Evolutionary conservation across 2,888 invertebrate species (phyloP).

Genomic region (Lithosia quadra): DNA sequence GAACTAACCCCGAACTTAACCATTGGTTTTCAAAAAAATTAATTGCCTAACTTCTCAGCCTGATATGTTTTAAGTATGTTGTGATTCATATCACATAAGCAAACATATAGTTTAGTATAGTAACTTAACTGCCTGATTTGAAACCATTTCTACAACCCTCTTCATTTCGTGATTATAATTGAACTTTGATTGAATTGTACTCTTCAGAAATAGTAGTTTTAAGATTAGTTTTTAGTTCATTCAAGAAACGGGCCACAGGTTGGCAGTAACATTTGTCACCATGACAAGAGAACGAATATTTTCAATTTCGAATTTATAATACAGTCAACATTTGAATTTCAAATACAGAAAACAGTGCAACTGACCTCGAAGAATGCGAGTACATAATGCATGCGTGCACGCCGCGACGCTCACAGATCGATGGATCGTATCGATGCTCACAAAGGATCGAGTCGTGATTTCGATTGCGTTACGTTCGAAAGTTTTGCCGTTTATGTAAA

Average conservation of each 20-base stretch:
- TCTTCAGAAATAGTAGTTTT: neutral
- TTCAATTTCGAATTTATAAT: neutral
- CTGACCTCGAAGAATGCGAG: slow-evolving; percentile 66
- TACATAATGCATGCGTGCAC: slow-evolving; percentile 83
- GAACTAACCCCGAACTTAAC: too few species aligned
- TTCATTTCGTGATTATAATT: neutral
- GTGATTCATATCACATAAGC: neutral
- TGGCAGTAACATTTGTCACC: neutral
- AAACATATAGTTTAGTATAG: too few species aligned
- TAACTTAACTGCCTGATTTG: too few species aligned
- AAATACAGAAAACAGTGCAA: slow-evolving; percentile 43
- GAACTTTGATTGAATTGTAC: too few species aligned
- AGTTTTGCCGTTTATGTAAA: slow-evolving; percentile 77
- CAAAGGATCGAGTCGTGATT: slow-evolving; percentile 84
- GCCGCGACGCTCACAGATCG: slow-evolving; percentile 77
- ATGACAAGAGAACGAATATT: neutral
- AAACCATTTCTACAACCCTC: too few species aligned
- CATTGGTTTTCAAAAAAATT: too few species aligned
- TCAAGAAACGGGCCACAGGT: neutral
- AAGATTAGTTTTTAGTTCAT: neutral
- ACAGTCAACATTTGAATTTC: slow-evolving; percentile 8
- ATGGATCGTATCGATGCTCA: slow-evolving; percentile 83
- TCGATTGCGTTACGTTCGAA: slow-evolving; percentile 78
- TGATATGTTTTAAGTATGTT: too few species aligned
- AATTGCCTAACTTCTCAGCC: neutral